These are phyloP conservation scores for Lycophotia porphyrea DNA, from an alignment of 2,888 invertebrate genomes.

Conservation along the genomic window DNA sequence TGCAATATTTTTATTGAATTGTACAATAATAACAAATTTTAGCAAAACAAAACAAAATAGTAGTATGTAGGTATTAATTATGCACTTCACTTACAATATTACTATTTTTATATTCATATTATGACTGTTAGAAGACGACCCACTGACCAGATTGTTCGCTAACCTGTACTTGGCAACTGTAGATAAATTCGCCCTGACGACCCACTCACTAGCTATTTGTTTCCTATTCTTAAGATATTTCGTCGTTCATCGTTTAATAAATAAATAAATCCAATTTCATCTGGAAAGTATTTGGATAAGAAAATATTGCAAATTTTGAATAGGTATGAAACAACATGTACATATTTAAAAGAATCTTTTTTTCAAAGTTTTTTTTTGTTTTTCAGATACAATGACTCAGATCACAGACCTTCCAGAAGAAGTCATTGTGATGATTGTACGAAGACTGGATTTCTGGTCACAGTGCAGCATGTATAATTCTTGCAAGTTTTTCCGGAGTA, in stretches of 20 bases:
- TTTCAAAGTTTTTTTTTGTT: constrained; percentile 25
- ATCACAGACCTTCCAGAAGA: constrained; percentile 79
- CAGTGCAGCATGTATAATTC: constrained; percentile 74
- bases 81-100: background rate
- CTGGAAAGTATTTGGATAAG: background rate
- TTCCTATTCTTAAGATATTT: background rate
- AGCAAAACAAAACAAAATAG: background rate
- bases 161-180: background rate
- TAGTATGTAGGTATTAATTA: background rate
- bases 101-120: background rate
- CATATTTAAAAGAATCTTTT: background rate
- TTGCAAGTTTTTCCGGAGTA: constrained; percentile 69
- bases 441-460: constrained; percentile 75
- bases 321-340: too few species aligned
- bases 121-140: too few species aligned
- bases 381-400: constrained; percentile 60
- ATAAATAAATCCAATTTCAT: background rate
- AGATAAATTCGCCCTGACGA: too few species aligned
- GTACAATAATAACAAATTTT: background rate
- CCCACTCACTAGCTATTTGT: too few species aligned
- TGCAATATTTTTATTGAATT: background rate
- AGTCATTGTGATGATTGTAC: constrained; percentile 80
- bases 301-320: background rate
- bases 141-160: background rate
- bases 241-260: too few species aligned